phyloP scores from a whole-genome alignment of 2,797 vertebrate species.

The Alosa sapidissima region DNA sequence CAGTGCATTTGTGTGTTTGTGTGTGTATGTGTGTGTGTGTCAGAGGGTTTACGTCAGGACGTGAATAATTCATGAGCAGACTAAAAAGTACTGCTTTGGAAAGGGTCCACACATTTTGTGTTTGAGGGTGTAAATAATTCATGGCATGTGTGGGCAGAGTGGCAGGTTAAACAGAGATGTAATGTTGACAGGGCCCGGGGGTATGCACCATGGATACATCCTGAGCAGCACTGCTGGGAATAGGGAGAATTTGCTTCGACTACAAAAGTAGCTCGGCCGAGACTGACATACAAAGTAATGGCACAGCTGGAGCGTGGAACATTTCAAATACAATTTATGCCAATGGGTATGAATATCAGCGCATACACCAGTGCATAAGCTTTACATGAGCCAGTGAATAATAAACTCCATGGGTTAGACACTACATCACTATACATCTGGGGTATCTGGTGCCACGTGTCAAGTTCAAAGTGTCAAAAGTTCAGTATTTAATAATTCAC shows the following conservation, averaged over 20 bases:
- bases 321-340: slow-evolving; percentile 4
- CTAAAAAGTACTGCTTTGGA: slow-evolving; percentile 40
- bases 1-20: background rate
- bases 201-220: slow-evolving; percentile 4
- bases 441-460: background rate
- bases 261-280: slow-evolving; percentile 16
- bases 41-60: slow-evolving; percentile 45
- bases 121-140: slow-evolving; percentile 57
- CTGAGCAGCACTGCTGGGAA: slow-evolving; percentile 21
- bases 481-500: background rate
- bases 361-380: background rate
- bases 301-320: background rate
- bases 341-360: background rate
- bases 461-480: too few species aligned
- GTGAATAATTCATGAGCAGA: slow-evolving; percentile 49
- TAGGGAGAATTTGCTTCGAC: background rate
- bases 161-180: slow-evolving; percentile 43
- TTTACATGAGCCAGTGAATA: background rate
- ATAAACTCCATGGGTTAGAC: background rate
- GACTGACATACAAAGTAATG: background rate
- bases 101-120: slow-evolving; percentile 39
- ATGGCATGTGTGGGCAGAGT: slow-evolving; percentile 40
- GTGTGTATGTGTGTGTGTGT: background rate
- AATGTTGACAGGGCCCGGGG: slow-evolving; percentile 29
- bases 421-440: background rate